A percentile compares a stretch with the other conserved stretches of the same genome.
Conservation (phyloP, 2,888 invertebrate species). For the Eupeodes luniger region DNA sequence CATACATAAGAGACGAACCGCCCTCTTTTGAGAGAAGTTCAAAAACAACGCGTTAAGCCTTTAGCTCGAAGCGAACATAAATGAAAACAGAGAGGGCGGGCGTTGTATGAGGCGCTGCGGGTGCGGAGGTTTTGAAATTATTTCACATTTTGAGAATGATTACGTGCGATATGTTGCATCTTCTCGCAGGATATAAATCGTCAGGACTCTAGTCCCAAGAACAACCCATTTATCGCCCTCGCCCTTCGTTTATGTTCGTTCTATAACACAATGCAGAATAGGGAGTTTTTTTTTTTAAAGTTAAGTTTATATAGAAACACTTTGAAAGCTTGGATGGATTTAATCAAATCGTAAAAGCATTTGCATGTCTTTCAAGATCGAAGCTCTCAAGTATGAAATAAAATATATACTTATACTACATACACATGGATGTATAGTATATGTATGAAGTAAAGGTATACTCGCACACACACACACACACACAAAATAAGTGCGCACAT, state of each 20-base stretch:
- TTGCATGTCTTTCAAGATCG: constrained; percentile 65
- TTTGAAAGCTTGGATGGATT: constrained; percentile 54
- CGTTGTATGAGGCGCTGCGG: background rate
- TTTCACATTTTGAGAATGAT: constrained; percentile 63
- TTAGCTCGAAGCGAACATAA: constrained; percentile 31
- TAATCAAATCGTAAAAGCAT: constrained; percentile 72
- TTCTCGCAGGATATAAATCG: constrained; percentile 45
- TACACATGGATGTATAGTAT: background rate
- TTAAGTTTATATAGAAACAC: constrained; percentile 36
- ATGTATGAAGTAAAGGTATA: too few species aligned
- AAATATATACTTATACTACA: background rate
- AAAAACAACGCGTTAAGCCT: constrained; percentile 60
- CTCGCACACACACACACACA: background rate
- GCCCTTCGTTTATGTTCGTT: too few species aligned
- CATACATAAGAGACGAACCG: background rate
- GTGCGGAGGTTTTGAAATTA: constrained; percentile 35
- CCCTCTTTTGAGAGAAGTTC: constrained; percentile 1
- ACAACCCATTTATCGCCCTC: background rate
- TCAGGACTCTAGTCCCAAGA: background rate
- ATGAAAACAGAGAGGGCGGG: constrained; percentile 36
- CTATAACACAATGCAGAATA: constrained; percentile 2
- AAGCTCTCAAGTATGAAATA: constrained; percentile 49
- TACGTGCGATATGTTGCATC: constrained; percentile 62
- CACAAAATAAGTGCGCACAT: constrained; percentile 44
- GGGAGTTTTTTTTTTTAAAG: constrained; percentile 5